phyloP scores from a whole-genome alignment of 1,140 invertebrate species.

The Oreohelix idahoensis region DNA sequence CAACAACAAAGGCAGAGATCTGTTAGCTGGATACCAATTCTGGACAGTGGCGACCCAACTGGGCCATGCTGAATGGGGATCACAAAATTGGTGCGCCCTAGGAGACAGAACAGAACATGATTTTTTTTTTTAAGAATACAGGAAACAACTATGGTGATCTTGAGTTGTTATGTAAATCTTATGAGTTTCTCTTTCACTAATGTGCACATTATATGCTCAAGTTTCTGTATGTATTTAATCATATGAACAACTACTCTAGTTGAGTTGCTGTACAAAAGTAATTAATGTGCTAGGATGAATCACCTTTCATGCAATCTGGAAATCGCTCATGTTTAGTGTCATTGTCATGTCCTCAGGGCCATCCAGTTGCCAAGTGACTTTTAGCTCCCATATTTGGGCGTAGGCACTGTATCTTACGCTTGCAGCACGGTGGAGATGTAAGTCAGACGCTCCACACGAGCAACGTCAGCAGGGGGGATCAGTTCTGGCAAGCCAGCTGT shows the following conservation, averaged over 20 bases:
- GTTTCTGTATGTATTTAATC: no score
- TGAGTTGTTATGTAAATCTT: no score
- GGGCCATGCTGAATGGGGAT: conserved; percentile 99
- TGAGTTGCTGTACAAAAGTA: no score
- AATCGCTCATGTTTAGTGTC: conserved; percentile 89
- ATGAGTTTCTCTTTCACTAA: no score
- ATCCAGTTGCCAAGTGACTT: conserved; percentile 94
- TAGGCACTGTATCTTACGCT: conserved; percentile 88
- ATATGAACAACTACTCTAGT: no score
- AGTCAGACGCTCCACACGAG: conserved; percentile 95
- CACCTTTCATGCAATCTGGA: conserved; percentile 94
- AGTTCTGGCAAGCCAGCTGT: conserved; percentile 91
- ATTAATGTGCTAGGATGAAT: no score
- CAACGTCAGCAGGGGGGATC: conserved; percentile 98
- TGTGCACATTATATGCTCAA: no score
- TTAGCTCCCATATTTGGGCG: conserved; percentile 70
- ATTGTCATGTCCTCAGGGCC: conserved; percentile 86
- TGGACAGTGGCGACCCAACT: conserved; percentile 92
- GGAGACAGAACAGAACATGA: no score
- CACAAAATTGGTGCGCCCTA: conserved; percentile 97
- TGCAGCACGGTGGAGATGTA: conserved; percentile 91
- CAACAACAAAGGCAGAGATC: conserved; percentile 98
- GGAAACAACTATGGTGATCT: no score
- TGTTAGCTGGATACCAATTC: conserved; percentile 97
- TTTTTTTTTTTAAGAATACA: no score